These are phyloP conservation scores for Drymodes brunneopygia DNA, from an alignment of 2,113 vertebrate species.

Conservation along the genomic window DNA sequence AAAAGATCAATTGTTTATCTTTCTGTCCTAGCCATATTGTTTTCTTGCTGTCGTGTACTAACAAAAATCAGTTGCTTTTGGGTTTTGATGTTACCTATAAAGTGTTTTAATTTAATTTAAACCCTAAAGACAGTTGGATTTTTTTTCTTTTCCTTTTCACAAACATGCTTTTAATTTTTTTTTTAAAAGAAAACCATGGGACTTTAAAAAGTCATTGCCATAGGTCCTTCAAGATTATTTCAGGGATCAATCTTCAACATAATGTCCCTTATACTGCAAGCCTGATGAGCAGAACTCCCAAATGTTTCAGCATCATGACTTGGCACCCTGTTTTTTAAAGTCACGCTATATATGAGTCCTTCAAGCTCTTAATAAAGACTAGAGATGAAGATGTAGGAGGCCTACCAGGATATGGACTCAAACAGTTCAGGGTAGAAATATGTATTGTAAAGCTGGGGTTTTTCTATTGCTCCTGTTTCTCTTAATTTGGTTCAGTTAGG, in stretches of 20 bases:
- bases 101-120: not conserved
- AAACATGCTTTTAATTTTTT: not conserved
- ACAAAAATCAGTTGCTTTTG: not conserved
- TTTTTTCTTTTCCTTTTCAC: not conserved
- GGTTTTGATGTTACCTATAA: not conserved
- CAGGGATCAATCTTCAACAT: not conserved
- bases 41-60: not conserved
- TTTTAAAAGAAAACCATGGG: not conserved
- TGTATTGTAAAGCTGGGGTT: not conserved
- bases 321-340: not conserved
- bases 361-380: not conserved
- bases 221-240: not conserved
- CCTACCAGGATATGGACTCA: not conserved
- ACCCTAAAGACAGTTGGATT: not conserved
- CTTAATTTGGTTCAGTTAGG: not conserved
- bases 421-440: not conserved
- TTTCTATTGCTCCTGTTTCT: not conserved
- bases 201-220: not conserved
- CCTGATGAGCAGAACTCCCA: not conserved
- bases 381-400: not conserved
- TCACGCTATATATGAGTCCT: not conserved
- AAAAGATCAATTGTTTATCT: not conserved
- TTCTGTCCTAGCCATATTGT: not conserved
- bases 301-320: not conserved
- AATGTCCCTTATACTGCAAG: not conserved